These are phyloP conservation scores for Plectropomus leopardus DNA, from an alignment of 2,113 vertebrate genomes.

Conservation along the genomic window DNA sequence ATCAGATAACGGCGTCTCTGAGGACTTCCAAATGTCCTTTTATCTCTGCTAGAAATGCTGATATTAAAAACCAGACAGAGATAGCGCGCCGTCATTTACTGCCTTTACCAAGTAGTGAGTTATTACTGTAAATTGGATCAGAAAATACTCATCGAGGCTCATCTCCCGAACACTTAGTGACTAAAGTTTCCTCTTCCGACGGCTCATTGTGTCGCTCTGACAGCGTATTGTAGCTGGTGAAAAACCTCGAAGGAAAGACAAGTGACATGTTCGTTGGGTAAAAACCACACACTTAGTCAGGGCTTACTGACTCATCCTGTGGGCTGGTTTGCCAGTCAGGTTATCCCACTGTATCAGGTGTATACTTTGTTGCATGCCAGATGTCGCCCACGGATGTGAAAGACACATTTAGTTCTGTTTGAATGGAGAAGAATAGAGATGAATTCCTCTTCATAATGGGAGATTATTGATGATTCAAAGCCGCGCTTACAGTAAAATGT, in stretches of 20 bases:
- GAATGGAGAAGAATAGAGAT: slow-evolving; percentile 33
- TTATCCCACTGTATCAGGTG: slow-evolving; percentile 62
- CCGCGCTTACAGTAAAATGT: slow-evolving; percentile 15
- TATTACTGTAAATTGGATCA: slow-evolving; percentile 77
- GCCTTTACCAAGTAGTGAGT: slow-evolving; percentile 60
- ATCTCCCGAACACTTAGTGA: slow-evolving; percentile 49
- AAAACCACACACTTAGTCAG: slow-evolving; percentile 63
- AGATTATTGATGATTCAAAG: slow-evolving; percentile 30
- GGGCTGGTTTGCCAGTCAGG: slow-evolving; percentile 50
- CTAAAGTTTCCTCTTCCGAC: slow-evolving; percentile 65
- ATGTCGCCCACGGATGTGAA: slow-evolving; percentile 48
- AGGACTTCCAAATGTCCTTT: slow-evolving; percentile 79
- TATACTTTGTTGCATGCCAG: slow-evolving; percentile 38
- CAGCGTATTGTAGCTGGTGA: slow-evolving; percentile 38
- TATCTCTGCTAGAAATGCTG: slow-evolving; percentile 71
- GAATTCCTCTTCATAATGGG: slow-evolving; percentile 10
- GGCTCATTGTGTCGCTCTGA: slow-evolving; percentile 40
- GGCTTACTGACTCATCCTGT: slow-evolving; percentile 64
- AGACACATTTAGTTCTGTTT: slow-evolving; percentile 43
- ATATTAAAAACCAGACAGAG: slow-evolving; percentile 77
- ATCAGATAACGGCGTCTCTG: slow-evolving; percentile 77
- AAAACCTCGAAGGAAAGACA: slow-evolving; percentile 35
- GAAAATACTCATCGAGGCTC: slow-evolving; percentile 54
- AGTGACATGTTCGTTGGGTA: slow-evolving; percentile 28
- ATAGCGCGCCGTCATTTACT: slow-evolving; percentile 55